phyloP scores from a whole-genome alignment of 2,113 vertebrate species.

The Erythrolamprus reginae region DNA sequence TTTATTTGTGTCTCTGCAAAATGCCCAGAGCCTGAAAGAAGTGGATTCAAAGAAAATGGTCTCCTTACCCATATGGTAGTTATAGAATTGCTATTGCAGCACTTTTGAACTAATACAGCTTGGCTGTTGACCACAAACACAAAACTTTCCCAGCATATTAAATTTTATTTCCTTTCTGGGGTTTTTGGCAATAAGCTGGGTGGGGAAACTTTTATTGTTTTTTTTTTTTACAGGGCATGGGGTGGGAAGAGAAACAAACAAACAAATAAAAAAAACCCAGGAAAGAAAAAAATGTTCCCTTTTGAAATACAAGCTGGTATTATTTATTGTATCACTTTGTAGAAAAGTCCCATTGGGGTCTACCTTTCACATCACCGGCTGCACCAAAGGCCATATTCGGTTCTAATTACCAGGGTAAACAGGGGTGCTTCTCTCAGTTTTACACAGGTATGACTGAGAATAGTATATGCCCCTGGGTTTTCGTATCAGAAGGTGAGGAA shows the following conservation, averaged over 20 bases:
- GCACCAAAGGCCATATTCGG: slow-evolving; percentile 8
- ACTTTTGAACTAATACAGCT: not conserved
- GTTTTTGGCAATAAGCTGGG: not conserved
- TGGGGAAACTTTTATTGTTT: not conserved
- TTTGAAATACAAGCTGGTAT: slow-evolving; percentile 12
- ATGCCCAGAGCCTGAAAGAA: not conserved
- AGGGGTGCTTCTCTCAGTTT: slow-evolving; percentile 7
- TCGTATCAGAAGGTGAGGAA: slow-evolving; percentile 28
- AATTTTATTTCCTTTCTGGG: not conserved
- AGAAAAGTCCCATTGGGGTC: slow-evolving; percentile 8
- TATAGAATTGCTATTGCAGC: not conserved
- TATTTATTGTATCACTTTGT: slow-evolving; percentile 35
- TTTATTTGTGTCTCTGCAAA: slow-evolving; percentile 5
- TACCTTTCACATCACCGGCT: slow-evolving; percentile 1
- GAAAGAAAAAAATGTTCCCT: not conserved
- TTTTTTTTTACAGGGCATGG: not conserved
- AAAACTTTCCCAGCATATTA: not conserved
- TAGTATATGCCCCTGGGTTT: slow-evolving; percentile 10
- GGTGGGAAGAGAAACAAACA: not conserved
- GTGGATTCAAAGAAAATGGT: not conserved
- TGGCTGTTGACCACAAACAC: not conserved
- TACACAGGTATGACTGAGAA: slow-evolving; percentile 18
- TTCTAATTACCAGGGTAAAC: slow-evolving; percentile 27
- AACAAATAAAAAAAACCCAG: not conserved
- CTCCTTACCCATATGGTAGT: not conserved